Base-by-base conservation (phyloP, 2,797 vertebrate genomes). In the Enteromius trimaculatus region DNA sequence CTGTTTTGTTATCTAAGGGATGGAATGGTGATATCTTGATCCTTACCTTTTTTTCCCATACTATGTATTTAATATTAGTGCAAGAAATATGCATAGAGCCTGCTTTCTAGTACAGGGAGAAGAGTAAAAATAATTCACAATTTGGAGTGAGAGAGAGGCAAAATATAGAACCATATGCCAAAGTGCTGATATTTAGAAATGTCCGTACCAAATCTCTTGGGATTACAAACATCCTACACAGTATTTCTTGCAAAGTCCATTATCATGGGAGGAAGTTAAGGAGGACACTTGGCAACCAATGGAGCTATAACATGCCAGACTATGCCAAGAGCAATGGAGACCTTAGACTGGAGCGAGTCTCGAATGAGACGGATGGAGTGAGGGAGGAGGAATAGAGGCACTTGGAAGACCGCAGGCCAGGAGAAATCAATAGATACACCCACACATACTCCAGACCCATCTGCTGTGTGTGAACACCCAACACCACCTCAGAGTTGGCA, bases 371-470 rank as follows among this genome's bases (percentile, higher is more conserved):
- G 71, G 53, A 80, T 39, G 17, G 60, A 86, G 62, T 26, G 62
- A 55, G 78, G 64, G 75, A 79, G 80, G 68, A 65, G 64, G 21
- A 65, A 80, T 77, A 60, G 71, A 86, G 29, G 34, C 31, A 64
- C 62, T 68, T 79, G 74, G 23, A 84, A 60, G 79, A 80, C 70
- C 3, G 64, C 26, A 34, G 86, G 88, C 83, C 82, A 85, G 83
- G 53, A 86, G 81, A 86, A 89, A 89, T 89, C 86, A 86, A 89
- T 89, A 88, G 68, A 37, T 60, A 81, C 88, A 31, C 86, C 83
- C 86, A 86, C 86, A 58, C 84, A 53, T 66, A 42, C 84, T 85
- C 81, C 14, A 86, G 42, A 87, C 79, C 86, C 88, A 87, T 86
- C 88, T 88, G 88, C 68, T 80, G 51, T 70, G 79, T 77, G 80